A percentile compares a stretch with the other conserved stretches of the same genome.
Evolutionary conservation across 2,797 vertebrate genomes (phyloP).

Genomic region (Alca torda): DNA sequence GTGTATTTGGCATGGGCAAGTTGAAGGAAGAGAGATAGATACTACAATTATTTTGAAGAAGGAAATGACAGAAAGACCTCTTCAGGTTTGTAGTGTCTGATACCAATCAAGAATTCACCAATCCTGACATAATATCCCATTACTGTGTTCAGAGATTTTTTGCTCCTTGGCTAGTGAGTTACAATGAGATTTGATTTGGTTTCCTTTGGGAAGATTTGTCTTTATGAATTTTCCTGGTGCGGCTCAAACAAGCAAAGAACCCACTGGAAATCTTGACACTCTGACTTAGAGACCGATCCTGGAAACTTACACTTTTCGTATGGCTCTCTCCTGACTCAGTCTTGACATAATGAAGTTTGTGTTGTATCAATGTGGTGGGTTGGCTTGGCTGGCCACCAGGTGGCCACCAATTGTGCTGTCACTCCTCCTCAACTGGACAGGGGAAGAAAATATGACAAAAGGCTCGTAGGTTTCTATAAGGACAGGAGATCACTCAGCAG

Average conservation of each 20-base stretch:
- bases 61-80: background rate
- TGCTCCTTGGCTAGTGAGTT: background rate
- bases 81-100: background rate
- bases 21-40: constrained; percentile 29
- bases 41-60: constrained; percentile 29
- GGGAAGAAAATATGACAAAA: background rate
- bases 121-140: background rate
- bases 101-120: background rate
- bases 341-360: background rate
- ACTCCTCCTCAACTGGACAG: background rate
- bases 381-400: background rate
- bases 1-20: constrained; percentile 25
- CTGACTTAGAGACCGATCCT: background rate
- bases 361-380: background rate
- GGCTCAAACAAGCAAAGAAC: background rate
- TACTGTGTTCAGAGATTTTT: background rate
- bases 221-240: background rate
- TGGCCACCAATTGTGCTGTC: background rate
- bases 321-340: background rate
- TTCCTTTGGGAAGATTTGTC: background rate
- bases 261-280: background rate
- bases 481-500: background rate
- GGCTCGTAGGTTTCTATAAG: fast-evolving
- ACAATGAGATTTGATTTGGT: background rate
- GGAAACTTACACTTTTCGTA: background rate